Conservation (phyloP, 2,113 vertebrate species). For the Paramisgurnus dabryanus region DNA sequence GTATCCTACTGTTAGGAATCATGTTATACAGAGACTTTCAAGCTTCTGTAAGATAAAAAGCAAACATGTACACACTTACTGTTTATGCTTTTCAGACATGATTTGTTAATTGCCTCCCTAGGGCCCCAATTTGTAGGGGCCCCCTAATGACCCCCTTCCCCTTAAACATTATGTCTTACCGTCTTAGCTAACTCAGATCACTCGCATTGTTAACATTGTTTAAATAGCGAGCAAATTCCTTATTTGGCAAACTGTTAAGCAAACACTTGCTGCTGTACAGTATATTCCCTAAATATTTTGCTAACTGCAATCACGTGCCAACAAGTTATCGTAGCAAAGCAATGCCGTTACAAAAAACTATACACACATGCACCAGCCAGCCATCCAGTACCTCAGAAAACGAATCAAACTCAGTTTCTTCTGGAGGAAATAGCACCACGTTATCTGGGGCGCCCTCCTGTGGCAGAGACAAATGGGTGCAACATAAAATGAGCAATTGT, state of each 20-base stretch:
- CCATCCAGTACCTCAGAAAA: slow-evolving; percentile 31
- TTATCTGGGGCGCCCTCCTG: slow-evolving; percentile 72
- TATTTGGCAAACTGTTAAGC: background rate
- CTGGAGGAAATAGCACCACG: slow-evolving; percentile 70
- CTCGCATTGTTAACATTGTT: background rate
- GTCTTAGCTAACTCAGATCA: slow-evolving; percentile 1
- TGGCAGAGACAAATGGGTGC: slow-evolving; percentile 65
- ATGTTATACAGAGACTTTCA: slow-evolving; percentile 54
- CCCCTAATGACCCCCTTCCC: slow-evolving; percentile 21
- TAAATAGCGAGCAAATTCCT: slow-evolving; percentile 4
- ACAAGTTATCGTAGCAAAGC: slow-evolving; percentile 19
- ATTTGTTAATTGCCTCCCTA: slow-evolving; percentile 14
- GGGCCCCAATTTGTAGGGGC: slow-evolving; percentile 14
- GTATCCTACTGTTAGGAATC: slow-evolving; percentile 58
- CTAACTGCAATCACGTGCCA: slow-evolving; percentile 9
- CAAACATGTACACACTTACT: background rate
- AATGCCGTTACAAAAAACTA: slow-evolving; percentile 4
- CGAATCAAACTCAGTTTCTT: slow-evolving; percentile 60
- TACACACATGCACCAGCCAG: slow-evolving; percentile 26
- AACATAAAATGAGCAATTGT: slow-evolving; percentile 28
- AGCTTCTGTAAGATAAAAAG: background rate
- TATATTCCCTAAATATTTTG: slow-evolving; percentile 18
- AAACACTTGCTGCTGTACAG: background rate
- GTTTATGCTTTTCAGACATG: background rate
- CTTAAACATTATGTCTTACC: background rate